Percentiles rank a stretch among this genome's conserved stretches.
Evolutionary conservation across 2,888 invertebrate genomes (phyloP).

Genomic region (Trachelus stipa): DNA sequence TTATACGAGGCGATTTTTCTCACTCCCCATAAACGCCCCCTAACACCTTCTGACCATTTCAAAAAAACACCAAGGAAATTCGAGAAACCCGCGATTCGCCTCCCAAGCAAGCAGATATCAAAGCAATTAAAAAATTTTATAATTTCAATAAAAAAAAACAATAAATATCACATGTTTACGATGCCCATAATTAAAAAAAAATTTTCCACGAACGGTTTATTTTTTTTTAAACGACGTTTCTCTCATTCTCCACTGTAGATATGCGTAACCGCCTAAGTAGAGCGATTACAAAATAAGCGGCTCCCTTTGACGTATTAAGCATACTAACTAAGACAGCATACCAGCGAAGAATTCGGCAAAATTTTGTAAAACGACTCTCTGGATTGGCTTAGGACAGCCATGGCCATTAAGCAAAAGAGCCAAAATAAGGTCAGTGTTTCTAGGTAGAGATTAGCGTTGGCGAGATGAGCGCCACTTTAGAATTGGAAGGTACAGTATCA

Average conservation of each 20-base stretch:
- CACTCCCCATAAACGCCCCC: constrained; percentile 18
- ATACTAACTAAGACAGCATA: constrained; percentile 49
- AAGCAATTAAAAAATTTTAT: background rate
- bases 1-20: constrained; percentile 32
- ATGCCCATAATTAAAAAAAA: constrained; percentile 37
- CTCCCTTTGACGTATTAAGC: constrained; percentile 63
- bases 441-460: background rate
- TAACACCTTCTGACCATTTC: constrained; percentile 24
- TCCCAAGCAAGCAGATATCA: too few relatives aligned
- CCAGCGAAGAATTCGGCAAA: constrained; percentile 47
- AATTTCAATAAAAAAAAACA: constrained; percentile 24
- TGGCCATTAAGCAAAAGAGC: background rate
- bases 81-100: too few relatives aligned
- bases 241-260: background rate
- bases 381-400: background rate
- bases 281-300: constrained; percentile 63
- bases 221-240: background rate
- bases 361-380: background rate
- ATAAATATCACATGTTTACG: background rate
- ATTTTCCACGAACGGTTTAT: background rate
- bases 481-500: background rate
- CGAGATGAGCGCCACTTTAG: background rate
- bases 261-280: background rate
- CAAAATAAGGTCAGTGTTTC: background rate
- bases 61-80: background rate